phyloP scores from a whole-genome alignment of 37 sponge, comb jelly and placozoan species.

The Haliclona indistincta region DNA sequence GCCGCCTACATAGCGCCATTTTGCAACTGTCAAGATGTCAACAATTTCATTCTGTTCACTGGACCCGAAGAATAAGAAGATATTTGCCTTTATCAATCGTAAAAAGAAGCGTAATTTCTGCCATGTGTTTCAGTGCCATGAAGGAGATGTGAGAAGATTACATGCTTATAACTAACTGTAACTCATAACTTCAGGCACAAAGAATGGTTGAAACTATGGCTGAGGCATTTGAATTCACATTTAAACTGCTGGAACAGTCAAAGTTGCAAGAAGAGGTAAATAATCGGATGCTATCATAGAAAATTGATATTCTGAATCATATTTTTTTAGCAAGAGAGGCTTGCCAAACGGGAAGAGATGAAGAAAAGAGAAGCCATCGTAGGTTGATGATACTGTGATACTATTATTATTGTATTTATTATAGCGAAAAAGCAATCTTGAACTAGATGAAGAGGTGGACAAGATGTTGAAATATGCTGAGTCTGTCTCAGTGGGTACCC shows the following conservation, averaged over 20 bases:
- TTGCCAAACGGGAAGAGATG: conserved; percentile 2
- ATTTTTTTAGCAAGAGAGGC: not conserved
- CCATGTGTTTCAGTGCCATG: conserved; percentile 88
- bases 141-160: conserved; percentile 67
- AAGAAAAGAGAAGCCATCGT: conserved; percentile 17
- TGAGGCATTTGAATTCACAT: conserved; percentile 77
- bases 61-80: conserved; percentile 75
- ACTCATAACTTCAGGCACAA: conserved; percentile 45
- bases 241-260: conserved; percentile 48
- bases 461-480: conserved; percentile 79
- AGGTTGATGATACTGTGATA: not conserved
- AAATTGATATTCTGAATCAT: not conserved
- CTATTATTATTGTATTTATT: not conserved
- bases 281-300: not conserved
- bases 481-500: conserved; percentile 16
- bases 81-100: conserved; percentile 89
- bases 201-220: conserved; percentile 86
- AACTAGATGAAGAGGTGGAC: conserved; percentile 66
- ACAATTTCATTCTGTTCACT: conserved; percentile 90
- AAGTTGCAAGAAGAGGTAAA: conserved; percentile 25
- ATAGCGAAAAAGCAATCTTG: conserved; percentile 41
- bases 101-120: conserved; percentile 84
- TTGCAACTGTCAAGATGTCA: conserved; percentile 80
- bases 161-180: not conserved
- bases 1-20: conserved; percentile 45